Conservation (phyloP, 2,113 vertebrate species). For the Fulica atra region DNA sequence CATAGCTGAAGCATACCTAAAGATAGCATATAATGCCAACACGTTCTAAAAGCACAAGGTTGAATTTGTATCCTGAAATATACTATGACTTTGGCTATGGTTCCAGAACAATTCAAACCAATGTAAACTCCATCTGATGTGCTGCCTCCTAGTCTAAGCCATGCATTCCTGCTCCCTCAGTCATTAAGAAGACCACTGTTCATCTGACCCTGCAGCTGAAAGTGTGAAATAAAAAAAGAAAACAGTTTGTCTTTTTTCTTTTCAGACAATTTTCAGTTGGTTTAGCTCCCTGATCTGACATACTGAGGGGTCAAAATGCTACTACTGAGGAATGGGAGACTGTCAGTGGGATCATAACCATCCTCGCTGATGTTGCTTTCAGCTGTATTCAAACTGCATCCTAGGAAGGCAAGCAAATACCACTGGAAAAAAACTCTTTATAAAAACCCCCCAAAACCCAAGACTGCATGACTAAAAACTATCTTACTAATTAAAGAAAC, state of each 20-base stretch:
- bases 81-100: background rate
- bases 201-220: background rate
- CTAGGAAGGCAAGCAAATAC: background rate
- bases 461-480: background rate
- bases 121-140: background rate
- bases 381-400: background rate
- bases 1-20: background rate
- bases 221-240: background rate
- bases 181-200: background rate
- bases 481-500: background rate
- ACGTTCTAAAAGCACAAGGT: background rate
- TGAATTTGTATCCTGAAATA: background rate
- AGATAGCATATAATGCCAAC: background rate
- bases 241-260: too few relatives aligned
- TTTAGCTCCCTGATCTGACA: background rate
- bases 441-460: background rate
- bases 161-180: background rate
- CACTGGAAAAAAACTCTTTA: background rate
- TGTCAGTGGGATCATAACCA: background rate
- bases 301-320: background rate
- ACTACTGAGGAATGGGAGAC: background rate
- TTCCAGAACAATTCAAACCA: background rate
- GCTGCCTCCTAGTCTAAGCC: background rate
- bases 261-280: background rate
- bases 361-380: background rate